A percentile compares a stretch with the other conserved stretches of the same genome.
phyloP scores from a whole-genome alignment of 1,140 invertebrate species.

The Cecropterus lyciades region DNA sequence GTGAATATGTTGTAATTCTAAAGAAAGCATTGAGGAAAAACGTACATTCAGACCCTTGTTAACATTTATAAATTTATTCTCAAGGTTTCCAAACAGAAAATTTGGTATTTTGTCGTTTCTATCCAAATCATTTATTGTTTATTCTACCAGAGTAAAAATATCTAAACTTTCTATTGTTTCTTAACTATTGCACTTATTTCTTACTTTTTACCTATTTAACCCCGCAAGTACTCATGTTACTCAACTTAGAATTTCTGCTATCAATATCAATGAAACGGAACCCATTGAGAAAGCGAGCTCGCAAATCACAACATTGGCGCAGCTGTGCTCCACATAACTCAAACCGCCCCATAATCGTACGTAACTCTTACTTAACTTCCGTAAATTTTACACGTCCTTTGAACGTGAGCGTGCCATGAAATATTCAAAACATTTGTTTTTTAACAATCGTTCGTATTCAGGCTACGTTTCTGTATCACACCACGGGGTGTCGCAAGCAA shows the following conservation, averaged over 20 bases:
- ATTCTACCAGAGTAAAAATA: no score
- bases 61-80: no score
- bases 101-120: no score
- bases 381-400: conserved; percentile 50
- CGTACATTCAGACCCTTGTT: no score
- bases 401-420: conserved; percentile 52
- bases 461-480: conserved; percentile 56
- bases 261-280: conserved; percentile 33
- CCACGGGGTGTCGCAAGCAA: conserved; percentile 56
- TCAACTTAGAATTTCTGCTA: conserved; percentile 15
- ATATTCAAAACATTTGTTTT: conserved; percentile 58
- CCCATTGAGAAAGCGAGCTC: conserved; percentile 31
- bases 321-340: conserved; percentile 32
- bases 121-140: no score
- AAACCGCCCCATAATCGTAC: conserved; percentile 39
- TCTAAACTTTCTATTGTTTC: no score
- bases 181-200: no score
- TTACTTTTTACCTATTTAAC: background rate
- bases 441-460: conserved; percentile 57
- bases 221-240: conserved; percentile 19
- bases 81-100: no score
- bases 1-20: no score
- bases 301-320: conserved; percentile 22
- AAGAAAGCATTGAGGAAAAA: no score
- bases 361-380: conserved; percentile 46